phyloP scores from a whole-genome alignment of 2,113 vertebrate species.

The Pleuronectes platessa region DNA sequence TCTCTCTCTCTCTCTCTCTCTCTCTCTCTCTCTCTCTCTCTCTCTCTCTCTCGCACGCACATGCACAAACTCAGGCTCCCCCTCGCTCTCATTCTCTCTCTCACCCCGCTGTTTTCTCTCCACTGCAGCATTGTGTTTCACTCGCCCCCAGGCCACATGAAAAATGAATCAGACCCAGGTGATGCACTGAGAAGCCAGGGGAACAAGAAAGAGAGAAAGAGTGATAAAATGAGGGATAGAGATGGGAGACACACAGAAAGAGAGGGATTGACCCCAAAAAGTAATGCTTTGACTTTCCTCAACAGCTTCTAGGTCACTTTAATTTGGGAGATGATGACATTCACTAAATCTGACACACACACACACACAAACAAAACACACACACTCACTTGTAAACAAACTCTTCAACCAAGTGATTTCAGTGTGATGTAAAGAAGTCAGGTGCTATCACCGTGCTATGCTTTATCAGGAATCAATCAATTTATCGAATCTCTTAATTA shows the following conservation, averaged over 20 bases:
- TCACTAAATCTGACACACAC: conserved; percentile 11
- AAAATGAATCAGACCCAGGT: conserved; percentile 76
- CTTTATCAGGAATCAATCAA: not conserved
- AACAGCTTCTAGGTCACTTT: conserved; percentile 62
- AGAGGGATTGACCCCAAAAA: conserved; percentile 51
- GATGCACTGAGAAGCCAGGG: conserved; percentile 40
- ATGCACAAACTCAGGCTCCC: conserved; percentile 8
- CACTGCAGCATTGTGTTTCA: conserved; percentile 66
- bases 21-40: conserved; percentile 13
- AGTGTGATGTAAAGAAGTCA: not conserved
- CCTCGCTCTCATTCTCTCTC: conserved; percentile 10
- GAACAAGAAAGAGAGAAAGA: not conserved
- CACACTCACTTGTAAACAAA: not conserved
- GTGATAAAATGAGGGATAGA: not conserved
- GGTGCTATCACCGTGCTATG: not conserved
- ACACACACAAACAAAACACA: not conserved
- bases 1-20: conserved; percentile 11
- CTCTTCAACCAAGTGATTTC: not conserved
- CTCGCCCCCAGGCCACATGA: conserved; percentile 73
- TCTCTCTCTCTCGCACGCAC: not conserved
- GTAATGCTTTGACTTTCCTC: conserved; percentile 56
- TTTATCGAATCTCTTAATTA: too few relatives aligned
- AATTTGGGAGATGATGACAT: conserved; percentile 32
- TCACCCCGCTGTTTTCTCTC: conserved; percentile 23
- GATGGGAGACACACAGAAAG: not conserved